These are phyloP conservation scores for Chelon auratus DNA, from an alignment of 2,797 vertebrate genomes.

Conservation along the genomic window DNA sequence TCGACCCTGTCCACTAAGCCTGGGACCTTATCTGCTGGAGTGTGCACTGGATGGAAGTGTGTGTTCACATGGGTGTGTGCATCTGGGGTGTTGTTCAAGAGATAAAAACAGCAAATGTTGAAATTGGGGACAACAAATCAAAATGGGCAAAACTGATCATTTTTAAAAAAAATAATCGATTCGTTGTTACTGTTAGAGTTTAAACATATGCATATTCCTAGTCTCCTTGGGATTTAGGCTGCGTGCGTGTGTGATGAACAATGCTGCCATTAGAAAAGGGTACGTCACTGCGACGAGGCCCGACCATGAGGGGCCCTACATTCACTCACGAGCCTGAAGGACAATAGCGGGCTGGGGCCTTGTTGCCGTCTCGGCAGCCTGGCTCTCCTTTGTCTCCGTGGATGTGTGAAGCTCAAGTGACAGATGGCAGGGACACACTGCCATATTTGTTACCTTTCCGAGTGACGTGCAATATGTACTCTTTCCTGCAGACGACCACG, in stretches of 20 bases:
- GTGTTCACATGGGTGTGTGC: slow-evolving; percentile 15
- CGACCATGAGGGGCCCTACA: slow-evolving; percentile 67
- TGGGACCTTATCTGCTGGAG: slow-evolving; percentile 64
- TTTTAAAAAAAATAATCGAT: neutral
- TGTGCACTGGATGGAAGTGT: slow-evolving; percentile 41
- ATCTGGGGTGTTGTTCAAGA: slow-evolving; percentile 40
- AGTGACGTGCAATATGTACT: slow-evolving; percentile 91
- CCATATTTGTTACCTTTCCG: slow-evolving; percentile 92
- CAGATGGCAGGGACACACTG: slow-evolving; percentile 92
- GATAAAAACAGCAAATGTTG: slow-evolving; percentile 37
- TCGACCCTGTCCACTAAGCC: slow-evolving; percentile 73
- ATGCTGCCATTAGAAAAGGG: slow-evolving; percentile 38
- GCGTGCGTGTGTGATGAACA: slow-evolving; percentile 44
- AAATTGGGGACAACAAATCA: slow-evolving; percentile 33
- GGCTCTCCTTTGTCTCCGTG: slow-evolving; percentile 83
- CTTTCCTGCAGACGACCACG: slow-evolving; percentile 86
- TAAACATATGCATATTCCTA: slow-evolving; percentile 3
- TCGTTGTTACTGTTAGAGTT: slow-evolving; percentile 7
- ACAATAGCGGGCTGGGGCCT: slow-evolving; percentile 80
- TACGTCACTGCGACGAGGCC: slow-evolving; percentile 41
- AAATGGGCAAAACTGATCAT: neutral
- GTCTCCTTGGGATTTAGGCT: slow-evolving; percentile 18
- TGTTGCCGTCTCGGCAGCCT: slow-evolving; percentile 67
- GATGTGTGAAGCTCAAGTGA: slow-evolving; percentile 83
- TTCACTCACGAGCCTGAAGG: slow-evolving; percentile 71